Conservation (phyloP, 2,797 vertebrate species). For the Spinibarbus caldwelli region DNA sequence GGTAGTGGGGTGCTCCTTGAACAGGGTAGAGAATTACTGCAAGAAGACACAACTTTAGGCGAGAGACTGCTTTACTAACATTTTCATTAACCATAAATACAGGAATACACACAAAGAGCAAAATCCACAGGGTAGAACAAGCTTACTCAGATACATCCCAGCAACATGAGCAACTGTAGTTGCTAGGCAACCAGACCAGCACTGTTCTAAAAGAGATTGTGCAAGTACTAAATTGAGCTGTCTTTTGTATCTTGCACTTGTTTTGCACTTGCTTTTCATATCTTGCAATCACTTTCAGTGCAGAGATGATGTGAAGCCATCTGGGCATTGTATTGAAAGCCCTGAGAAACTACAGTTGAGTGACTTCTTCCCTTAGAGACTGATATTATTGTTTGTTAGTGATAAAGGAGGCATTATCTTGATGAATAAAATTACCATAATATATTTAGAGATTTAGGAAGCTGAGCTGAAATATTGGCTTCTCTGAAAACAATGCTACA, state of each 20-base stretch:
- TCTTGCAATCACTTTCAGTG: not conserved
- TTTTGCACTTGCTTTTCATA: not conserved
- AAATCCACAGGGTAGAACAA: not conserved
- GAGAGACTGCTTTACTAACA: not conserved
- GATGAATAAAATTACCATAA: not conserved
- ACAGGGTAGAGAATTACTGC: too few species aligned
- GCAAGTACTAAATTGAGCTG: not conserved
- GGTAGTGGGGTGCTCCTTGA: too few species aligned
- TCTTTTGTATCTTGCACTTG: not conserved
- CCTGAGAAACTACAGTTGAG: not conserved
- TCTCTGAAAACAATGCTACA: not conserved
- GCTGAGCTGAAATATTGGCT: not conserved
- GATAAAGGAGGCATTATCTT: too few species aligned
- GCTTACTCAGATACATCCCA: conserved; percentile 29
- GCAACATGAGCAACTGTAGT: conserved; percentile 64
- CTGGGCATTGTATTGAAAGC: not conserved
- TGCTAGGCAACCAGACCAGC: conserved; percentile 71
- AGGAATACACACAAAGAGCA: not conserved
- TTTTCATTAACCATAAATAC: not conserved
- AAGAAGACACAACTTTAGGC: not conserved
- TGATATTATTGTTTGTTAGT: too few species aligned
- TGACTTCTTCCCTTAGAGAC: too few species aligned
- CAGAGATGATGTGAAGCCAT: not conserved
- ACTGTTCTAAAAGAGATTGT: not conserved
- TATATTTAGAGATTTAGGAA: not conserved